Base-by-base conservation (phyloP, 1,140 invertebrate genomes). In the Neuroterus valhalla region DNA sequence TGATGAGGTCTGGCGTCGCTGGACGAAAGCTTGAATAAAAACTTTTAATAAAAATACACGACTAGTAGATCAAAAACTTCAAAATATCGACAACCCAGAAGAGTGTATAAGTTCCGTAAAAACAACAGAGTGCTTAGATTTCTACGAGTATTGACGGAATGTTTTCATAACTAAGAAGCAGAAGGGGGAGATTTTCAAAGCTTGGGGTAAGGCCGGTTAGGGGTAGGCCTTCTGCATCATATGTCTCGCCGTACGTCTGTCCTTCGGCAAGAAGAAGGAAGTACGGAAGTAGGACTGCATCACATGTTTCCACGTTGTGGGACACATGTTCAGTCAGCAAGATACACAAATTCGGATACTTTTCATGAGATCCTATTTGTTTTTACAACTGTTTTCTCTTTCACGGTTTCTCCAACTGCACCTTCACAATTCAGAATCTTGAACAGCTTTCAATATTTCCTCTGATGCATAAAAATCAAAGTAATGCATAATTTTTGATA, bases 81-180 rank as follows among this genome's bases (percentile, higher is more conserved):
- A n/a, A n/a, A n/a, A n/a, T n/a, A n/a, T n/a, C n/a, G n/a, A n/a
- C n/a, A n/a, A n/a, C n/a, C n/a, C n/a, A n/a, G n/a, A n/a, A n/a
- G n/a, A n/a, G n/a, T n/a, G n/a, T n/a, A n/a, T n/a, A 52, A 52
- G 23, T 52, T 52, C 23, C 48, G 17, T 52, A 52, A 52, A 52
- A 23, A 26, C 52, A 55, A 55, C 52, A 55, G 23, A 15, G 26
- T 26, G 19, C 26, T 21, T 21, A 23, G 48, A 21, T 75, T 70
- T 55, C 68, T 48, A 70, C 68, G 68, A 43, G 68, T 67, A 55
- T 75, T 70, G 52, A 55, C 19, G 6, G 46, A 74, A 74, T 70
- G 72, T 74, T 66, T 66, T 66, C 15, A 68, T 52, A 70, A 70
- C 43, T 66, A 74, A 69, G 67, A 17, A 66, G 68, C n/a, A 44